These are phyloP conservation scores for Chrysolina haemoptera DNA, from an alignment of 2,888 invertebrate genomes.

Conservation along the genomic window DNA sequence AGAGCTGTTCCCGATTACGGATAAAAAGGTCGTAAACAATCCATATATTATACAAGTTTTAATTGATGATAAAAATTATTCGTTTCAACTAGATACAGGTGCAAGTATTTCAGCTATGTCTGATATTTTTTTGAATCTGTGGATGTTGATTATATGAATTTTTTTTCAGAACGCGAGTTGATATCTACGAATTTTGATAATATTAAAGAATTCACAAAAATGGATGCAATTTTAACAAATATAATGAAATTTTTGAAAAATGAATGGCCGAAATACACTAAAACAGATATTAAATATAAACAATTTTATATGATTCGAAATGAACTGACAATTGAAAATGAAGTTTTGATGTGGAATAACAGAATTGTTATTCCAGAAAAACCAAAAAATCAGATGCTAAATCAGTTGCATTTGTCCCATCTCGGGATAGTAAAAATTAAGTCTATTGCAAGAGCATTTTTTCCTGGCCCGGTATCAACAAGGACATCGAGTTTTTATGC, in stretches of 20 bases:
- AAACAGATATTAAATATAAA: too few relatives aligned
- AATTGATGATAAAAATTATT: constrained; percentile 10
- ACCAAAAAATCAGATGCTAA: neutral
- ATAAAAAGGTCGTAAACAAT: constrained; percentile 10
- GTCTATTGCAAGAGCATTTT: neutral
- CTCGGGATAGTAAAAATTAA: neutral
- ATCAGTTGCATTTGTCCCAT: neutral
- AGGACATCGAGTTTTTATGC: too few relatives aligned
- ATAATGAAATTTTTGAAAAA: too few relatives aligned
- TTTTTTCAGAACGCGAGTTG: too few relatives aligned
- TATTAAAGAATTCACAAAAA: neutral
- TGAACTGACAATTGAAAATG: neutral
- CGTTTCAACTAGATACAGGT: constrained; percentile 23
- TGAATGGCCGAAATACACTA: too few relatives aligned
- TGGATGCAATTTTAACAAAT: neutral
- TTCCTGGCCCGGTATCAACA: neutral
- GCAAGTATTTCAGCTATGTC: constrained; percentile 27
- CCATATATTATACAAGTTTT: constrained; percentile 4
- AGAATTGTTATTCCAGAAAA: neutral
- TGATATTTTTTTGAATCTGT: constrained; percentile 7
- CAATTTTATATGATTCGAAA: too few relatives aligned
- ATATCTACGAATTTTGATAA: too few relatives aligned
- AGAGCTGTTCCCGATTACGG: constrained; percentile 14
- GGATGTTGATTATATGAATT: too few relatives aligned
- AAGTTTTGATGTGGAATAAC: neutral